Percentiles rank a stretch among this genome's conserved stretches.
Evolutionary conservation across 30 jellyfish, hydroid and myxozoan genomes (phyloP).

Genomic region (Turritopsis rubra): DNA sequence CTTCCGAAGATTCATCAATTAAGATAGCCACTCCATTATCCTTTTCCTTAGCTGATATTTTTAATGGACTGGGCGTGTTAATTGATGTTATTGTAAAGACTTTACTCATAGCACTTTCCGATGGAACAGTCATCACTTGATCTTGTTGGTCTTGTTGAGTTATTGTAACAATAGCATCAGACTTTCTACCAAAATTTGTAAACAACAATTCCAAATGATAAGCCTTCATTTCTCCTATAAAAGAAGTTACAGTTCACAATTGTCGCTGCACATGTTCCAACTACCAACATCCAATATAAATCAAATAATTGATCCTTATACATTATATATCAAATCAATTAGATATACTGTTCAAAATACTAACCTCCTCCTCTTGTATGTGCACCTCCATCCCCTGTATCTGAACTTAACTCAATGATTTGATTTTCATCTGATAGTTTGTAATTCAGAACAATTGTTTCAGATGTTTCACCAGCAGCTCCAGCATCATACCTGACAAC

Average conservation of each 20-base stretch:
- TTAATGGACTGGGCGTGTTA: background rate
- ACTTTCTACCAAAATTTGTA: background rate
- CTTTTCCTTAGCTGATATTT: background rate
- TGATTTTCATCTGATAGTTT: constrained; percentile 4
- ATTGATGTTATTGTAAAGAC: background rate
- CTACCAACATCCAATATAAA: too few relatives aligned
- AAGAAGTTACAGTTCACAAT: too few relatives aligned
- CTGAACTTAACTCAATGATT: background rate
- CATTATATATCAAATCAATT: too few relatives aligned
- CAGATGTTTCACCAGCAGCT: background rate
- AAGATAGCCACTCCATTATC: background rate
- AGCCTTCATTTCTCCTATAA: background rate
- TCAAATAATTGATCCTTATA: too few relatives aligned
- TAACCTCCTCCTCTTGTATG: background rate
- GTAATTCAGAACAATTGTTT: background rate
- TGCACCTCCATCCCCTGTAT: background rate
- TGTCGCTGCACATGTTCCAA: too few relatives aligned
- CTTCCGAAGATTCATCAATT: background rate
- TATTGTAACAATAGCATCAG: background rate
- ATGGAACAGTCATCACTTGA: background rate
- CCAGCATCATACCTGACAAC: background rate
- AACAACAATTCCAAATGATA: constrained; percentile 3
- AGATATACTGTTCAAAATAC: background rate
- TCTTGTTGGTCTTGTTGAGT: constrained; percentile 9
- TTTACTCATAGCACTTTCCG: background rate